phyloP scores from a whole-genome alignment of 2,113 vertebrate genomes.

The Geothlypis trichas region DNA sequence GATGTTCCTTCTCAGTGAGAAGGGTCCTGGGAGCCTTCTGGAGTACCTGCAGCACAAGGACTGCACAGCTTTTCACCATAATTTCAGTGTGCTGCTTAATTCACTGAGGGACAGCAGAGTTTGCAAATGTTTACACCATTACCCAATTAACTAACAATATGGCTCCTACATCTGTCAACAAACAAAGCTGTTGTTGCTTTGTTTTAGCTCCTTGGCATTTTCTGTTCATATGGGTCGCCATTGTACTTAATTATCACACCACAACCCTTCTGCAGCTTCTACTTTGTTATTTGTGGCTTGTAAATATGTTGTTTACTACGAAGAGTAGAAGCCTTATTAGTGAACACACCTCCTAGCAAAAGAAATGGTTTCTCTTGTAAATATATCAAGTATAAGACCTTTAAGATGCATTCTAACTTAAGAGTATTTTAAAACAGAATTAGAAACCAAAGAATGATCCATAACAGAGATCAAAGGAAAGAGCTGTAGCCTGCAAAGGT shows the following conservation, averaged over 20 bases:
- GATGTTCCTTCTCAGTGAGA: neutral
- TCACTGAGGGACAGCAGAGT: constrained; percentile 88
- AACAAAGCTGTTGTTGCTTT: constrained; percentile 97
- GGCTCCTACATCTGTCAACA: constrained; percentile 97
- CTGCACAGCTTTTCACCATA: constrained; percentile 64
- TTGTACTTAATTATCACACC: constrained; percentile 85
- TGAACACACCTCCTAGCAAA: constrained; percentile 13
- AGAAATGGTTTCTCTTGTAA: constrained; percentile 35
- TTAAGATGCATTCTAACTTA: neutral
- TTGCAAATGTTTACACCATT: constrained; percentile 99
- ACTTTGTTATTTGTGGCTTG: constrained; percentile 79
- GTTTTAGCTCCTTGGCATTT: constrained; percentile 83
- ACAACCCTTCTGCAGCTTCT: constrained; percentile 77
- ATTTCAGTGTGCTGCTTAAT: constrained; percentile 73
- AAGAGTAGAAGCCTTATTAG: constrained; percentile 56
- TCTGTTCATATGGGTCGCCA: constrained; percentile 82
- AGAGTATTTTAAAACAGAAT: neutral
- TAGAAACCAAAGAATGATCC: neutral
- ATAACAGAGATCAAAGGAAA: neutral
- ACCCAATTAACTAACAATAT: constrained; percentile 98
- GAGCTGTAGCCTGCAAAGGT: neutral
- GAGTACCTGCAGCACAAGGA: constrained; percentile 43
- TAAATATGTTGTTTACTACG: constrained; percentile 71
- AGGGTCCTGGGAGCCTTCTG: neutral
- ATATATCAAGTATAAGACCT: neutral